phyloP scores from a whole-genome alignment of 2,888 invertebrate genomes.

The Argynnis bischoffii region DNA sequence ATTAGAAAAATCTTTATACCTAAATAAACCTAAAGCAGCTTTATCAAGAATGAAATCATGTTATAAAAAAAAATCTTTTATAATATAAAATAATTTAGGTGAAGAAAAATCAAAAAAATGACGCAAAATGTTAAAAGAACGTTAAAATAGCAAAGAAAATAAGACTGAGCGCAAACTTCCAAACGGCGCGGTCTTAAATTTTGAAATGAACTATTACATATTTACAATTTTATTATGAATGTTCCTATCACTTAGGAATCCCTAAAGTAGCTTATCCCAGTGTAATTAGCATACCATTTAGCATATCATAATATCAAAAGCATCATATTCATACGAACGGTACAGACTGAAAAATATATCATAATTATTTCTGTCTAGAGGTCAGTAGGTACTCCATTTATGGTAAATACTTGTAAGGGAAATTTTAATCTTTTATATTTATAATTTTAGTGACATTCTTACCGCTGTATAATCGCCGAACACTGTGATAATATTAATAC shows the following conservation, averaged over 20 bases:
- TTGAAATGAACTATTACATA: conserved; percentile 7
- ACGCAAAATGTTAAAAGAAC: too few relatives aligned
- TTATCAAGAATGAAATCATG: too few relatives aligned
- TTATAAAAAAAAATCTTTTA: too few relatives aligned
- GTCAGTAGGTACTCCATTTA: conserved; percentile 46
- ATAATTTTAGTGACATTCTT: conserved; percentile 25
- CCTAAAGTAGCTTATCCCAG: conserved; percentile 13
- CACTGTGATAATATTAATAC: conserved; percentile 52
- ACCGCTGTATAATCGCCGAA: conserved; percentile 44
- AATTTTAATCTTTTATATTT: conserved; percentile 39
- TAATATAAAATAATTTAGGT: too few relatives aligned
- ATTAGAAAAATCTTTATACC: too few relatives aligned
- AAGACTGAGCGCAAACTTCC: not conserved
- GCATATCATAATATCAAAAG: conserved; percentile 38
- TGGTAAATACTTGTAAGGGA: conserved; percentile 23
- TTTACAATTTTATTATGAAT: conserved; percentile 22
- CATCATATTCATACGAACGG: conserved; percentile 26
- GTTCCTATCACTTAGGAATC: conserved; percentile 29
- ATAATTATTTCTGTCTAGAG: conserved; percentile 47
- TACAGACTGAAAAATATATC: conserved; percentile 41
- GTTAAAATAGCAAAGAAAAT: not conserved
- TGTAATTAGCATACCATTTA: conserved; percentile 25
- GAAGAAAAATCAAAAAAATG: too few relatives aligned
- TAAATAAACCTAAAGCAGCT: too few relatives aligned
- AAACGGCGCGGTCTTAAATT: not conserved